Percentiles rank a stretch among this genome's conserved stretches.
These are phyloP conservation scores for Cephus nigrinus DNA, from an alignment of 2,888 invertebrate species.

Conservation along the genomic window DNA sequence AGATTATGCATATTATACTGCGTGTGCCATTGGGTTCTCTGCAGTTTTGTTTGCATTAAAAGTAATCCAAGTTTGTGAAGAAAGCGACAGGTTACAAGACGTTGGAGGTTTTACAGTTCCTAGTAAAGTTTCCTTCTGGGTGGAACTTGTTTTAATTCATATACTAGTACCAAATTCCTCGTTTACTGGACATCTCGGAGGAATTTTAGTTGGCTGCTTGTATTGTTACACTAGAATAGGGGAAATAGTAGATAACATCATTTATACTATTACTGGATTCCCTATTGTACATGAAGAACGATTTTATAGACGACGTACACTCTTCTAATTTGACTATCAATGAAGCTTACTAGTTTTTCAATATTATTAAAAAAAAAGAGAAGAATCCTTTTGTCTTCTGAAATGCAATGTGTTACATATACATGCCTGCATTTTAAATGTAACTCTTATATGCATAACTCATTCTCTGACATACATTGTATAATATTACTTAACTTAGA, in stretches of 20 bases:
- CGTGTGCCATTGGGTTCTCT: constrained; percentile 76
- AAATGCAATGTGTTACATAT: background rate
- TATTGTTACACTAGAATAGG: constrained; percentile 68
- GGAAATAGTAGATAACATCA: constrained; percentile 56
- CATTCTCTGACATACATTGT: background rate
- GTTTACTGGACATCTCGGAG: constrained; percentile 74
- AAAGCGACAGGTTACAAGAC: constrained; percentile 51
- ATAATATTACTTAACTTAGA: background rate
- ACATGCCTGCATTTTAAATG: background rate
- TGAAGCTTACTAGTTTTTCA: background rate
- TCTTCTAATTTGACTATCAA: background rate
- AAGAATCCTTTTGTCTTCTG: background rate
- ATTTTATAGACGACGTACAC: constrained; percentile 53
- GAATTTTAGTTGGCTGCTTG: constrained; percentile 72
- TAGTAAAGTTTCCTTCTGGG: constrained; percentile 71
- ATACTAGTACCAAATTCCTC: constrained; percentile 73
- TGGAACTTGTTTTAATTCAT: constrained; percentile 72
- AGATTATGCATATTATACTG: constrained; percentile 66
- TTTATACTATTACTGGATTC: constrained; percentile 56
- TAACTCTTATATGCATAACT: background rate
- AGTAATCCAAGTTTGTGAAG: constrained; percentile 67
- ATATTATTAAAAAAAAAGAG: background rate
- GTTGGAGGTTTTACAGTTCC: constrained; percentile 66
- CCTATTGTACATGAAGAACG: constrained; percentile 59
- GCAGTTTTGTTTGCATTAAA: constrained; percentile 75